These are phyloP conservation scores for Epizoanthus fatuus DNA, from an alignment of 92 coral and sea anemone species.

Conservation along the genomic window DNA sequence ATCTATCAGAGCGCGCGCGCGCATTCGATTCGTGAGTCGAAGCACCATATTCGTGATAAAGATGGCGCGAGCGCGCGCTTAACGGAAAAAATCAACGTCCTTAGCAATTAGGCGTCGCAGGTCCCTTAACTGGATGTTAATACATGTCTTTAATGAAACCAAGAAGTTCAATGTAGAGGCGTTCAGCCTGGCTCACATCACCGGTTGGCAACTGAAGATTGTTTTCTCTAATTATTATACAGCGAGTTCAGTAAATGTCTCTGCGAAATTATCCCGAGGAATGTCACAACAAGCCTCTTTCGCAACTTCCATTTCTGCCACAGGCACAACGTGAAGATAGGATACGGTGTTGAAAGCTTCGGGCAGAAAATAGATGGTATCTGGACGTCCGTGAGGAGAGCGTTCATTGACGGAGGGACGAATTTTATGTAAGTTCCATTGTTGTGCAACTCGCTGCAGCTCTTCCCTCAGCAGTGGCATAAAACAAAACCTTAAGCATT, in stretches of 20 bases:
- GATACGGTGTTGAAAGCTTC: slow-evolving; percentile 54
- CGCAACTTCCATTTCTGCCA: slow-evolving; percentile 12
- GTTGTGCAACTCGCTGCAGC: slow-evolving; percentile 60
- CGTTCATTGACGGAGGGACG: slow-evolving; percentile 50
- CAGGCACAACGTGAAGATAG: slow-evolving; percentile 56
- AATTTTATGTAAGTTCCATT: slow-evolving; percentile 66
- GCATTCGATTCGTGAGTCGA: too few species aligned
- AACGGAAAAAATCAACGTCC: too few species aligned
- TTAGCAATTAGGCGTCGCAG: too few species aligned
- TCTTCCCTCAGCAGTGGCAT: slow-evolving; percentile 59
- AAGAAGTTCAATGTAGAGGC: slow-evolving; percentile 46
- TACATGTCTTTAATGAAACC: slow-evolving; percentile 40
- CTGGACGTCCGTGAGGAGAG: slow-evolving; percentile 61
- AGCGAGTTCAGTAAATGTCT: slow-evolving; percentile 59
- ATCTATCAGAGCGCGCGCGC: too few species aligned
- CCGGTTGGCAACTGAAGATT: slow-evolving; percentile 54
- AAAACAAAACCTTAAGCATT: slow-evolving; percentile 71
- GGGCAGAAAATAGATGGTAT: slow-evolving; percentile 59
- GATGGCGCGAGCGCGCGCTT: too few species aligned
- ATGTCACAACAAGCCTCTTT: slow-evolving; percentile 52
- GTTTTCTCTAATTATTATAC: slow-evolving; percentile 51
- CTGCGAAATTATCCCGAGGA: slow-evolving; percentile 45
- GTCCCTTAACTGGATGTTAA: too few species aligned
- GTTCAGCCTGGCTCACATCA: slow-evolving; percentile 56
- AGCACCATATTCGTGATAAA: too few species aligned